Percentiles rank a stretch among this genome's conserved stretches.
phyloP scores from a whole-genome alignment of 1,140 invertebrate genomes.

The Trypoxylus dichotomus region DNA sequence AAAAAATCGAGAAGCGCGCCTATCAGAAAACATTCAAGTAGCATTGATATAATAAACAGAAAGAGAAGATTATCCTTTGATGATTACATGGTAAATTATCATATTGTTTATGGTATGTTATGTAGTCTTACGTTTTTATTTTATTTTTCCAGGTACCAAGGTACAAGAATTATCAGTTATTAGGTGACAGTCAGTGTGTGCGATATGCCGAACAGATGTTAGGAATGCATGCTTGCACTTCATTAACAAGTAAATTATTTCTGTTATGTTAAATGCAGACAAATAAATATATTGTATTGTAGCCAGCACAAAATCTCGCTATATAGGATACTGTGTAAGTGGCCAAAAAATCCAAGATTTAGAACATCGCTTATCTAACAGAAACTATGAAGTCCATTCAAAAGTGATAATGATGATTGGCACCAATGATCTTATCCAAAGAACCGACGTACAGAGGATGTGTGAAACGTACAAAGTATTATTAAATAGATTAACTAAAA shows the following conservation, averaged over 20 bases:
- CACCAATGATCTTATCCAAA: conserved; percentile 28
- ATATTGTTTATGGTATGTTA: no score
- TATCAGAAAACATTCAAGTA: background rate
- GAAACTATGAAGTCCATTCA: background rate
- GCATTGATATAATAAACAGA: background rate
- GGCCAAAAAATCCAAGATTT: conserved; percentile 30
- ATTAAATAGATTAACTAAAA: background rate
- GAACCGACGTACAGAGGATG: background rate
- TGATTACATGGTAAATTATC: background rate
- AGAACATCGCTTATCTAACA: background rate
- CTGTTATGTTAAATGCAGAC: no score
- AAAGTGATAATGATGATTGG: conserved; percentile 29
- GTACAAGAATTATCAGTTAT: conserved; percentile 20
- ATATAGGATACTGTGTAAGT: conserved; percentile 32
- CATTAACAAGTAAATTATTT: background rate
- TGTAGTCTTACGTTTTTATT: background rate
- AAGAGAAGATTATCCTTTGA: background rate
- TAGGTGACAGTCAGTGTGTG: background rate
- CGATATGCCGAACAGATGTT: conserved; percentile 4
- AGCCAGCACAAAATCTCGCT: background rate
- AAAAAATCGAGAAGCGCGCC: background rate
- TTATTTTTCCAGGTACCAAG: background rate
- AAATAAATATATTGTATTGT: background rate
- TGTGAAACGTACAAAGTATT: background rate
- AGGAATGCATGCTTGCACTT: background rate